phyloP scores from a whole-genome alignment of 2,113 vertebrate genomes.

The Salvelinus namaycush region DNA sequence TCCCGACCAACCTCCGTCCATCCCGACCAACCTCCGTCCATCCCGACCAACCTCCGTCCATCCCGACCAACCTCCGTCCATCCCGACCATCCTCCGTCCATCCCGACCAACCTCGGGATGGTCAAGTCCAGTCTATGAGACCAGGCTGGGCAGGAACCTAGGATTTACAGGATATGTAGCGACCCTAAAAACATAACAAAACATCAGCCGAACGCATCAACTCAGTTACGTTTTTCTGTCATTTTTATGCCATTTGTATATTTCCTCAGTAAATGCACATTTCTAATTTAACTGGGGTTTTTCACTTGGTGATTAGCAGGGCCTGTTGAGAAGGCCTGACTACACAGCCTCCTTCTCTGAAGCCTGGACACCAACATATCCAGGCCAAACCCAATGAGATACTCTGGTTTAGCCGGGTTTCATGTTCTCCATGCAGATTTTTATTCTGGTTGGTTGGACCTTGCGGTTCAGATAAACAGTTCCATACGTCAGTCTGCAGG shows the following conservation, averaged over 20 bases:
- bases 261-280: slow-evolving; percentile 55
- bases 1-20: too few relatives aligned
- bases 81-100: too few relatives aligned
- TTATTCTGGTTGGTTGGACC: slow-evolving; percentile 65
- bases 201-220: slow-evolving; percentile 28
- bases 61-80: too few relatives aligned
- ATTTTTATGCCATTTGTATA: slow-evolving; percentile 56
- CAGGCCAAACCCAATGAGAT: slow-evolving; percentile 41
- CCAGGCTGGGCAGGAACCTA: too few relatives aligned
- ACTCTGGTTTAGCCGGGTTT: slow-evolving; percentile 64
- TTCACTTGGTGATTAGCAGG: slow-evolving; percentile 62
- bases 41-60: too few relatives aligned
- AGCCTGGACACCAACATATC: slow-evolving; percentile 63
- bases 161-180: too few relatives aligned
- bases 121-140: too few relatives aligned
- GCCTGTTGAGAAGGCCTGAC: slow-evolving; percentile 35
- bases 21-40: too few relatives aligned
- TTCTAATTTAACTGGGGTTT: slow-evolving; percentile 52
- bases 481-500: slow-evolving; percentile 66
- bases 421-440: slow-evolving; percentile 55
- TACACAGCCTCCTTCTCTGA: slow-evolving; percentile 7
- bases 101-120: too few relatives aligned
- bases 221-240: slow-evolving; percentile 35
- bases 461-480: slow-evolving; percentile 67
- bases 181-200: slow-evolving; percentile 10